Base-by-base conservation (phyloP, 35 echinoderm and acorn worm species). In the Apostichopus japonicus region DNA sequence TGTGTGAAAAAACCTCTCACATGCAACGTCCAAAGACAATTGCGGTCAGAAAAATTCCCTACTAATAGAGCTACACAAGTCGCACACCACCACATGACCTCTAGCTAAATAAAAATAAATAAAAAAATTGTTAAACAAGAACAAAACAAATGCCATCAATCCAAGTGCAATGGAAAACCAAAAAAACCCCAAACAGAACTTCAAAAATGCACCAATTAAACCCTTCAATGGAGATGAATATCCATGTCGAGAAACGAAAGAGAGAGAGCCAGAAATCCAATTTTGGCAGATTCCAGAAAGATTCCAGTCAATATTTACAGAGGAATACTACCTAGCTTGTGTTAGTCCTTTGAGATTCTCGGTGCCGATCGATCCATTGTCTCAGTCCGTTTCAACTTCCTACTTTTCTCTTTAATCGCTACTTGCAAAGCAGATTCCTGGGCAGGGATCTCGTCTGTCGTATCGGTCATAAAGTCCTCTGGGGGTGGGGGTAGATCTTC, bases 291-390 rank as follows among this genome's bases (percentile, higher is more conserved):
- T 44, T 33, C 27, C 1, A 8, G 33, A 78, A 82, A 8, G 23
- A 82, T 25, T 54, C 33, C 79, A n/a, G 79, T 52, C 9, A 82
- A n/a, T 52, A 82, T 56, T 33, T 67, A 89, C 81, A 84, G 15
- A 8, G 53, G 81, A 84, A 84, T 84, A 89, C 86, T 75, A 19
- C 7, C 71, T 75, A 75, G 71, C 71, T 75, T 75, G 71, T 59
- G 22, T 89, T 52, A 89, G 63, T 59, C 63, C 14, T 65, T 71
- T 16, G 86, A 65, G 61, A 89, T 89, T 56, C 62, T 33, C 6
- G 86, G 86, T 10, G 86, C 86, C 4, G 86, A 89, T 22, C 86
- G 25, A 19, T 89, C 86, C 62, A 89, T 89, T 16, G 86, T 89
- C 53, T 89, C 86, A 8, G 86, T 89, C 63, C 86, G 53, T 54